These are phyloP conservation scores for Branchellion lobata DNA, from an alignment of 2,888 invertebrate genomes.

Conservation along the genomic window DNA sequence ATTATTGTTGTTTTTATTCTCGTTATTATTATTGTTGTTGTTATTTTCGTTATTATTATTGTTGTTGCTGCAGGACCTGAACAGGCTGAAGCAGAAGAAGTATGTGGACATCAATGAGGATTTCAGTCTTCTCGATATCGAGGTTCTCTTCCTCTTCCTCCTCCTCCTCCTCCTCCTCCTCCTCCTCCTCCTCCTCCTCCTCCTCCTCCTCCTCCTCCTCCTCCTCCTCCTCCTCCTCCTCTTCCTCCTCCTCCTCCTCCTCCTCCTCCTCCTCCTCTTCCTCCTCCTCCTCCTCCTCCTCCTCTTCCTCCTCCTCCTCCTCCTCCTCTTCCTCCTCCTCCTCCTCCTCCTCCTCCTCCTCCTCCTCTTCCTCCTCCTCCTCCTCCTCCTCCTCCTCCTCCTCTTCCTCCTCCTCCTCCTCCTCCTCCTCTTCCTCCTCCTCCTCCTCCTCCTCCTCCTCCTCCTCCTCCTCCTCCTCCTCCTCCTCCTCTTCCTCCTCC, in stretches of 20 bases:
- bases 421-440: too few species aligned
- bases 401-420: constrained; percentile 17
- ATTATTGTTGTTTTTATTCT: background rate
- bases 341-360: background rate
- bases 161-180: background rate
- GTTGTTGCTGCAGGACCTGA: constrained; percentile 59
- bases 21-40: constrained; percentile 22
- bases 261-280: background rate
- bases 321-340: background rate
- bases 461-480: background rate
- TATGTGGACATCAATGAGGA: constrained; percentile 59
- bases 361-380: constrained; percentile 16
- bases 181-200: background rate
- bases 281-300: background rate
- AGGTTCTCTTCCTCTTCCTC: background rate
- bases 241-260: background rate
- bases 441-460: background rate
- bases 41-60: background rate
- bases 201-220: background rate
- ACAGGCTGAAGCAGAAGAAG: constrained; percentile 62
- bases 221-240: background rate
- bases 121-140: background rate
- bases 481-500: background rate
- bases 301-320: background rate
- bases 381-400: background rate